Conservation (phyloP, 2,888 invertebrate genomes). For the Cheilosia vulpina region DNA sequence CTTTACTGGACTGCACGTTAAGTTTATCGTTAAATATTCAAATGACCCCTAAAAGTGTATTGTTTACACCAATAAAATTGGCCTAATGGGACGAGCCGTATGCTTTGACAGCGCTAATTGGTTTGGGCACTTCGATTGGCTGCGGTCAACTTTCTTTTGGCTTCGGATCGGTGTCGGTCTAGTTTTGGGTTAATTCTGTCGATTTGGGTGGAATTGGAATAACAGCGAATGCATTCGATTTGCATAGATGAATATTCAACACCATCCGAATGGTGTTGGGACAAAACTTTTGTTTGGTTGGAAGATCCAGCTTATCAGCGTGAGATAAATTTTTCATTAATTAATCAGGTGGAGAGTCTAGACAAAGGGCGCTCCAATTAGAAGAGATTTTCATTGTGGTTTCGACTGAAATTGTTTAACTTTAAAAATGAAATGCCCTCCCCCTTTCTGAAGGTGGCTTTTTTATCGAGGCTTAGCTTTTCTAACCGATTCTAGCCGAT, state of each 20-base stretch:
- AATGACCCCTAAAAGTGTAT: conserved; percentile 37
- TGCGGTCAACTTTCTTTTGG: conserved; percentile 2
- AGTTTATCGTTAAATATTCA: conserved; percentile 45
- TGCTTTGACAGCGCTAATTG: conserved; percentile 55
- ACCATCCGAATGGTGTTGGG: neutral
- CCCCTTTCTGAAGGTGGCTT: too few relatives aligned
- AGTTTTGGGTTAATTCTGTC: conserved; percentile 23
- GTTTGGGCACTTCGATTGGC: conserved; percentile 2
- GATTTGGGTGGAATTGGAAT: conserved; percentile 15
- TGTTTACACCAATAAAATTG: conserved; percentile 50
- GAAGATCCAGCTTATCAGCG: neutral
- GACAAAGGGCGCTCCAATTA: too few relatives aligned
- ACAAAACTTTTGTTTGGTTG: neutral
- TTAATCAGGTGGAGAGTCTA: too few relatives aligned
- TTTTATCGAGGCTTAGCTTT: too few relatives aligned
- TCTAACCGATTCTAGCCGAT: too few relatives aligned
- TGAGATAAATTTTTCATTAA: neutral
- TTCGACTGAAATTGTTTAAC: too few relatives aligned
- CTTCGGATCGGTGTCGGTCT: conserved; percentile 14
- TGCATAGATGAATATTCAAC: conserved; percentile 52
- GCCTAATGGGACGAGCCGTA: conserved; percentile 28
- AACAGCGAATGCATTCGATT: conserved; percentile 23
- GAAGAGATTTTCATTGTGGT: too few relatives aligned
- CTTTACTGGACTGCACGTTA: neutral
- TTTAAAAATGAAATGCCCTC: too few relatives aligned